Base-by-base conservation (phyloP, 92 coral and sea anemone genomes). In the Isaurus tuberculatus region DNA sequence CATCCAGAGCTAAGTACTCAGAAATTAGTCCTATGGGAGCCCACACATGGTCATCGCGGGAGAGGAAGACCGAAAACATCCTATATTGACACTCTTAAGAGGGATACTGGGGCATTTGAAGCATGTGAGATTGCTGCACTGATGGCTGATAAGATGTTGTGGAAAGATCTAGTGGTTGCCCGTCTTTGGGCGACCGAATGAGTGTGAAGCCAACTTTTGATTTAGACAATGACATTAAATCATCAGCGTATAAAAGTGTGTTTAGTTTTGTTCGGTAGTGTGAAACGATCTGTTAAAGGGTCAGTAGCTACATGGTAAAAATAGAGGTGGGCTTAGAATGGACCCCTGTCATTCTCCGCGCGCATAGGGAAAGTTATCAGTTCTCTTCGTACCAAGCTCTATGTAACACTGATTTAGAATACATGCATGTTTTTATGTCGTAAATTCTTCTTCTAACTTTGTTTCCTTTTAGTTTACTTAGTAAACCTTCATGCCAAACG, bases 181-280 rank as follows among this genome's bases (percentile, higher is more conserved):
- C n/a, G n/a, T n/a, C n/a, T n/a, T n/a, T n/a, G n/a, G n/a, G n/a
- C n/a, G n/a, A n/a, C n/a, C n/a, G n/a, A n/a, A n/a, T n/a, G n/a
- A n/a, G n/a, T n/a, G n/a, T n/a, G n/a, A 88, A 61, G 27, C 91
- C 91, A 65, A 65, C 63, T 8, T 78, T 57, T 23, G 84, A 66
- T 33, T 70, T 77, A 15, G 91, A 88, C 16, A 84, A 28, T 25
- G 84, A 64, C n/a, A n/a, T n/a, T n/a, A n/a, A n/a, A n/a, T n/a
- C n/a, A n/a, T n/a, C n/a, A n/a, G n/a, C n/a, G n/a, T n/a, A n/a
- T n/a, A n/a, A n/a, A n/a, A n/a, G n/a, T n/a, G n/a, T n/a, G n/a
- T n/a, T n/a, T n/a, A n/a, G 60, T 51, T 51, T 20, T 20, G 60
- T 51, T 3, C 60, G 60, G 17, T 51, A 51, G 60, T 51, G 60